A percentile compares a stretch with the other conserved stretches of the same genome.
Evolutionary conservation across 2,888 invertebrate genomes (phyloP).

Genomic region (Hanleya hanleyi): DNA sequence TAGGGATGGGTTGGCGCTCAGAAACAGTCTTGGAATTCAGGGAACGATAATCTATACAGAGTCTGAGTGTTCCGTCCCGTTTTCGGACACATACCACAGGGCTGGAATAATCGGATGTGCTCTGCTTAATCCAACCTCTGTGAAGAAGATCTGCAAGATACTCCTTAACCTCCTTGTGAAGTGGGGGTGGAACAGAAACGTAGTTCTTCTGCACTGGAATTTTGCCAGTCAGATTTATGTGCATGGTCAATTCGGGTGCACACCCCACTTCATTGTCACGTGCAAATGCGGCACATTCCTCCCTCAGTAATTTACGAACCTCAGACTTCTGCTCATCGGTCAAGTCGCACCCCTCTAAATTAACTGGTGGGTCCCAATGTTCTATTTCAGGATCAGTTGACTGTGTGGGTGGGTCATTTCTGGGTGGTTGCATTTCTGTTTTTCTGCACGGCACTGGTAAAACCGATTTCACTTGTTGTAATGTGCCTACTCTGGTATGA

Average conservation of each 20-base stretch:
- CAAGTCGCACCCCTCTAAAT: conserved; percentile 15
- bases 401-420: not conserved
- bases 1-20: conserved; percentile 31
- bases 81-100: conserved; percentile 39
- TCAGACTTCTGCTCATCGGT: conserved; percentile 17
- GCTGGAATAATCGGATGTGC: conserved; percentile 22
- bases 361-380: conserved; percentile 30
- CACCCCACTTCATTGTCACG: conserved; percentile 35
- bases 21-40: conserved; percentile 33
- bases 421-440: not conserved
- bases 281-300: conserved; percentile 35
- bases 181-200: conserved; percentile 32
- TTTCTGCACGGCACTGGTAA: not conserved
- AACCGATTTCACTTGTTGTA: conserved; percentile 2
- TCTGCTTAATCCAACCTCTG: conserved; percentile 28
- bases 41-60: conserved; percentile 29
- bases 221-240: conserved; percentile 33
- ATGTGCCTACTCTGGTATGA: not conserved
- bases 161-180: conserved; percentile 43
- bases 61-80: conserved; percentile 13
- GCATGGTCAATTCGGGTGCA: conserved; percentile 28
- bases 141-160: conserved; percentile 35
- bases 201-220: conserved; percentile 35
- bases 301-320: conserved; percentile 25
- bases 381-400: not conserved